Conservation (phyloP, 2,113 vertebrate species). For the Gymnarchus niloticus region DNA sequence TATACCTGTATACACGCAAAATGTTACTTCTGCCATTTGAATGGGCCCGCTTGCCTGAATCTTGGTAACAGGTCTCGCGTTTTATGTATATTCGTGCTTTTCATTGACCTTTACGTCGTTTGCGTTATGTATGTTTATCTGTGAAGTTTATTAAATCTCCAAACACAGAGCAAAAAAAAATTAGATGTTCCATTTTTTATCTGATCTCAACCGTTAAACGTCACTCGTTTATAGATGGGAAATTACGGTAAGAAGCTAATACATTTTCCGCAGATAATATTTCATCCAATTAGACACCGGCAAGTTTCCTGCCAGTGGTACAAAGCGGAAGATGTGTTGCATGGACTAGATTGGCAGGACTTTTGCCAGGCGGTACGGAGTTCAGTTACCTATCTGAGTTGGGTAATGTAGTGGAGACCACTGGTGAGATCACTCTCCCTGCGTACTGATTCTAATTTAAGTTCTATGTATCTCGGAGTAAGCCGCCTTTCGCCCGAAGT, state of each 20-base stretch:
- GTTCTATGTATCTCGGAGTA: too few relatives aligned
- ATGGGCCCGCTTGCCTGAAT: too few relatives aligned
- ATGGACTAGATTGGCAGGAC: neutral
- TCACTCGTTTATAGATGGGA: neutral
- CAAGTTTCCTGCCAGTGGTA: conserved; percentile 7
- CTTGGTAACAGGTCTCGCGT: too few relatives aligned
- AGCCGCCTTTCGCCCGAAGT: too few relatives aligned
- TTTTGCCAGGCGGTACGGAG: too few relatives aligned
- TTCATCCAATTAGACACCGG: conserved; percentile 21
- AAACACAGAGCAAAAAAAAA: neutral
- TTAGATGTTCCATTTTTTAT: neutral
- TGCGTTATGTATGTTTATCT: neutral
- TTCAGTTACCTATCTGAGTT: too few relatives aligned
- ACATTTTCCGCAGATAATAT: conserved; percentile 21
- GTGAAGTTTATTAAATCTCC: neutral
- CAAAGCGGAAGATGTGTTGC: neutral
- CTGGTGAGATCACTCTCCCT: too few relatives aligned
- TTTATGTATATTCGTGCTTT: neutral
- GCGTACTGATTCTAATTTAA: too few relatives aligned
- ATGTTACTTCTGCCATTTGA: neutral
- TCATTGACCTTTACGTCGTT: neutral
- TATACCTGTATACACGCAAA: neutral
- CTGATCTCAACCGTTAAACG: neutral
- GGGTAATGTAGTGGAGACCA: too few relatives aligned
- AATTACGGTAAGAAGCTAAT: conserved; percentile 28